phyloP scores from a whole-genome alignment of 1,140 invertebrate genomes.

The Alviniconcha marisindica region DNA sequence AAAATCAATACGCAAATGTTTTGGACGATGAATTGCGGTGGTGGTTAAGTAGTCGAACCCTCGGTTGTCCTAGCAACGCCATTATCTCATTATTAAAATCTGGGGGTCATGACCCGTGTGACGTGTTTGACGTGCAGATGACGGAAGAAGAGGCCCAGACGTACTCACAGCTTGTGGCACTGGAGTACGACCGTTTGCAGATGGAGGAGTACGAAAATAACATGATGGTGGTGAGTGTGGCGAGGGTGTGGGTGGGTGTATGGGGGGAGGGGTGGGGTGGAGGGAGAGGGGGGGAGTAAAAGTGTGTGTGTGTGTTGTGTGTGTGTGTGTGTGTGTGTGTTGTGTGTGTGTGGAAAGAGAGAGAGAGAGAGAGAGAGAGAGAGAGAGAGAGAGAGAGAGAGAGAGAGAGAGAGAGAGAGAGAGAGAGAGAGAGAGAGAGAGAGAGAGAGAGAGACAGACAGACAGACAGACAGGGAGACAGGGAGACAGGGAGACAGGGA shows the following conservation, averaged over 20 bases:
- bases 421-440: not conserved
- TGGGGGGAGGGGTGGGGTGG: not conserved
- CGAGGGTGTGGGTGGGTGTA: not conserved
- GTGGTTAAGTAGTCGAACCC: too few species aligned
- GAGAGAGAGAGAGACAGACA: not conserved
- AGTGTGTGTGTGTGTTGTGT: not conserved
- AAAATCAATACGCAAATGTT: too few species aligned
- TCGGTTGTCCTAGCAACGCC: too few species aligned
- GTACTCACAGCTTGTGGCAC: conserved; percentile 42
- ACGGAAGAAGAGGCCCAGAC: conserved; percentile 43
- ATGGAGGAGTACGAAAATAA: conserved; percentile 30
- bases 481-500: too few species aligned
- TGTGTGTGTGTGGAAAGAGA: conserved; percentile 12
- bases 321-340: not conserved
- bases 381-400: not conserved
- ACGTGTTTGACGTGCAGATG: conserved; percentile 46
- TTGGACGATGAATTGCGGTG: too few species aligned
- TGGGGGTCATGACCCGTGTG: too few species aligned
- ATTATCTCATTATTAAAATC: too few species aligned
- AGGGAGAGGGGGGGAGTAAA: not conserved
- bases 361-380: not conserved
- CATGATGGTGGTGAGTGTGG: conserved; percentile 3
- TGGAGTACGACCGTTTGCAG: conserved; percentile 40
- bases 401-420: not conserved
- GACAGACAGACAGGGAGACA: not conserved